Evolutionary conservation across 2,888 invertebrate species (phyloP).

Genomic region (Colletes collaris): DNA sequence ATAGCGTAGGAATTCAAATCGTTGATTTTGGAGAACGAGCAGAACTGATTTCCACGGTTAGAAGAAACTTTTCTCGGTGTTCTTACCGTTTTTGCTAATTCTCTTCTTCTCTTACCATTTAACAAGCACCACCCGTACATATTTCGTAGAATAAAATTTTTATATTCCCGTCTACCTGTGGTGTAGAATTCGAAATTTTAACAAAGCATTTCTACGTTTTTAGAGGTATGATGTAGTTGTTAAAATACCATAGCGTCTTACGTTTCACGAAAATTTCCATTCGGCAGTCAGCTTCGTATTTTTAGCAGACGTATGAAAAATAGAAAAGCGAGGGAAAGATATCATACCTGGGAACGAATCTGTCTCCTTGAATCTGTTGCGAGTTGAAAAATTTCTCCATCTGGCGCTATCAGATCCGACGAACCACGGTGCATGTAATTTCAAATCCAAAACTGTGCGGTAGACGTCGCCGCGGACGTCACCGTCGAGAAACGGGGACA

Average conservation of each 20-base stretch:
- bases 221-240: no score
- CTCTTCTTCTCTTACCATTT: neutral
- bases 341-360: neutral
- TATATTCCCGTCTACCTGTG: no score
- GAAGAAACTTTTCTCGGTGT: neutral
- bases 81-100: conserved; percentile 15
- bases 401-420: conserved; percentile 14
- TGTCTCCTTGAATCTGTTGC: conserved; percentile 8
- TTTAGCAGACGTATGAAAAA: no score
- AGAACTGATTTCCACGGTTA: conserved; percentile 9
- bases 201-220: no score
- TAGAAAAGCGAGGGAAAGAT: neutral
- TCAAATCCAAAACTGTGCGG: conserved; percentile 26
- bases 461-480: conserved; percentile 28
- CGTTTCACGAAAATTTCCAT: no score
- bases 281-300: no score
- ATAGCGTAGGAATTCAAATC: conserved; percentile 14
- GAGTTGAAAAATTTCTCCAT: conserved; percentile 3
- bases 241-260: no score
- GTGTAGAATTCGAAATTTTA: no score
- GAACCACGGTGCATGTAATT: conserved; percentile 19
- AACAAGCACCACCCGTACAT: neutral
- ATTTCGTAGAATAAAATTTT: neutral
- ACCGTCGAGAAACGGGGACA: conserved; percentile 39
- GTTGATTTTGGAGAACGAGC: conserved; percentile 11